Evolutionary conservation across 2,888 invertebrate genomes (phyloP).

Genomic region (Eupithecia dodoneata): DNA sequence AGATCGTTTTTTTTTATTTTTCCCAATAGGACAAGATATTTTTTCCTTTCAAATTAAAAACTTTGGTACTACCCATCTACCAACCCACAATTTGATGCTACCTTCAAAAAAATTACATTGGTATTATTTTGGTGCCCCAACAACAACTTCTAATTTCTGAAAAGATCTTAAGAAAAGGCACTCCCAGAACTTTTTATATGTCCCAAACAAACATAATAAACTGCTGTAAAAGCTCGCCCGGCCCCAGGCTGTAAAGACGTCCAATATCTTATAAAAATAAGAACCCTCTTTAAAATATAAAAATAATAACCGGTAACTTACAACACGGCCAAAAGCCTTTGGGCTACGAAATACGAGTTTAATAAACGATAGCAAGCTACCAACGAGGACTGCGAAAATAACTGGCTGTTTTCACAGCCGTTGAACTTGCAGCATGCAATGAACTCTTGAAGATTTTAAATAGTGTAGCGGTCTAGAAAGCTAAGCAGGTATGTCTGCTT

Average conservation of each 20-base stretch:
- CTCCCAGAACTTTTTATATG: not conserved
- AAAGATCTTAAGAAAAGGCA: not conserved
- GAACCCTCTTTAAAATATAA: slow-evolving; percentile 12
- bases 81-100: not conserved
- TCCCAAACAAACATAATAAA: slow-evolving; percentile 7
- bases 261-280: slow-evolving; percentile 13
- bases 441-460: not conserved
- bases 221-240: slow-evolving; percentile 5
- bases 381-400: not conserved
- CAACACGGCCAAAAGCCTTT: slow-evolving; percentile 4
- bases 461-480: not conserved
- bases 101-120: not conserved
- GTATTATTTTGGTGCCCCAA: not conserved
- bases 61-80: not conserved
- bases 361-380: not conserved
- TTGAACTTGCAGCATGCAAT: not conserved
- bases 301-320: slow-evolving; percentile 10
- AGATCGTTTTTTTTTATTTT: too few relatives aligned
- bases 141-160: not conserved
- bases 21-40: not conserved
- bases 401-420: not conserved
- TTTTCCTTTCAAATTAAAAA: not conserved
- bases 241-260: not conserved
- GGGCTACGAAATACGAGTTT: slow-evolving; percentile 3
- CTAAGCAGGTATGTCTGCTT: too few relatives aligned